A percentile compares a stretch with the other conserved stretches of the same genome.
phyloP scores from a whole-genome alignment of 1,140 invertebrate genomes.

The Sipha flava region DNA sequence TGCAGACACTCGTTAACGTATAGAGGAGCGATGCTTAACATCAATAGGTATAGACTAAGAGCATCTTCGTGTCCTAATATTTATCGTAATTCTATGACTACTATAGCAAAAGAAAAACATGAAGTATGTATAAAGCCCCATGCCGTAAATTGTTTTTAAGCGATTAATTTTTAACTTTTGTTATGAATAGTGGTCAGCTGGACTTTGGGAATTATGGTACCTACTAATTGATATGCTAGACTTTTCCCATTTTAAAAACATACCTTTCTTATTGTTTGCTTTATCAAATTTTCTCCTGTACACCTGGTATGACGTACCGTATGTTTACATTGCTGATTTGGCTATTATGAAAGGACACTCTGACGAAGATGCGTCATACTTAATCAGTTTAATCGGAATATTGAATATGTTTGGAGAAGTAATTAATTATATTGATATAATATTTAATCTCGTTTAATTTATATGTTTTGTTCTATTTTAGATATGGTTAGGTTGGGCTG shows the following conservation, averaged over 20 bases:
- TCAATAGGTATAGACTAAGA: constrained; percentile 67
- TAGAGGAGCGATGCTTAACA: constrained; percentile 70
- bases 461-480: constrained; percentile 43
- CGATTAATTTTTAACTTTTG: not conserved
- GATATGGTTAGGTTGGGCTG: constrained; percentile 78
- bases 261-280: constrained; percentile 59
- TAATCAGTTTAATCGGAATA: constrained; percentile 74
- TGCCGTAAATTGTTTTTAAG: not conserved
- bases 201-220: constrained; percentile 58
- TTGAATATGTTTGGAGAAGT: constrained; percentile 86
- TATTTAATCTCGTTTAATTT: not conserved
- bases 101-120: constrained; percentile 65
- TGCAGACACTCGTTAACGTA: constrained; percentile 68
- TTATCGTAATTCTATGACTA: constrained; percentile 80
- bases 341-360: constrained; percentile 51
- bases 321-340: constrained; percentile 72
- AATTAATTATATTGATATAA: constrained; percentile 39
- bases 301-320: constrained; percentile 83
- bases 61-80: constrained; percentile 85
- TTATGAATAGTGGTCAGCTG: constrained; percentile 55
- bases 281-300: constrained; percentile 76
- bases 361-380: constrained; percentile 61
- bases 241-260: constrained; percentile 48
- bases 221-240: constrained; percentile 65
- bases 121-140: constrained; percentile 48